Conservation (phyloP, 2,888 invertebrate genomes). For the Tortricodes alternella region DNA sequence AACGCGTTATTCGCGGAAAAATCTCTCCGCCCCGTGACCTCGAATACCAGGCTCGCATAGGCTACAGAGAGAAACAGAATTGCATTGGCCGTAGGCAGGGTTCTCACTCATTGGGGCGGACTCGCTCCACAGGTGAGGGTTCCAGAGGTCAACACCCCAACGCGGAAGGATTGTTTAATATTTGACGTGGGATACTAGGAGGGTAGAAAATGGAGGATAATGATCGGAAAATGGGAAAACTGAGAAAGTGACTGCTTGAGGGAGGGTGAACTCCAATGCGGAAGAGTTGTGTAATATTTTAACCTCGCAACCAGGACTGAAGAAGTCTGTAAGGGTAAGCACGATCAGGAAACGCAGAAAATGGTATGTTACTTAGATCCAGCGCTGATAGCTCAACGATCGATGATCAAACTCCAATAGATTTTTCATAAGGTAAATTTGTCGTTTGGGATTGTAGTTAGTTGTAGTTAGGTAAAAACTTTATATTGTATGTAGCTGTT, state of each 20-base stretch:
- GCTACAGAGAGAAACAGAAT: slow-evolving; percentile 1
- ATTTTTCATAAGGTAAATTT: too few species aligned
- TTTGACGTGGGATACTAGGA: slow-evolving; percentile 15
- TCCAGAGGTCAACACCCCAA: slow-evolving; percentile 29
- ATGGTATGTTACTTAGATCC: too few species aligned
- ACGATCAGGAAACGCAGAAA: too few species aligned
- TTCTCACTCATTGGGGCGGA: slow-evolving; percentile 1
- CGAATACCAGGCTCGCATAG: slow-evolving; percentile 50
- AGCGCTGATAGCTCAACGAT: too few species aligned
- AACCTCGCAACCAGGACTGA: too few species aligned
- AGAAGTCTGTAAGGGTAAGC: too few species aligned
- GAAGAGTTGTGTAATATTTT: background rate
- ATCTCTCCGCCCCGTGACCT: slow-evolving; percentile 63
- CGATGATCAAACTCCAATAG: too few species aligned
- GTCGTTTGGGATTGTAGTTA: too few species aligned
- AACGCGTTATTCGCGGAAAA: slow-evolving; percentile 50
- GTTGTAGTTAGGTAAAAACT: too few species aligned
- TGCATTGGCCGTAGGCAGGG: background rate
- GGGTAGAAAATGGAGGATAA: background rate
- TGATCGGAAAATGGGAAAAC: background rate
- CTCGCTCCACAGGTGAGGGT: slow-evolving; percentile 23
- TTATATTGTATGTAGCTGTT: too few species aligned
- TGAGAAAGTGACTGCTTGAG: background rate
- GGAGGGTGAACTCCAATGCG: background rate
- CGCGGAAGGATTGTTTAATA: slow-evolving; percentile 29